A percentile compares a stretch with the other conserved stretches of the same genome.
phyloP scores from a whole-genome alignment of 2,113 vertebrate species.

The Oenanthe melanoleuca region DNA sequence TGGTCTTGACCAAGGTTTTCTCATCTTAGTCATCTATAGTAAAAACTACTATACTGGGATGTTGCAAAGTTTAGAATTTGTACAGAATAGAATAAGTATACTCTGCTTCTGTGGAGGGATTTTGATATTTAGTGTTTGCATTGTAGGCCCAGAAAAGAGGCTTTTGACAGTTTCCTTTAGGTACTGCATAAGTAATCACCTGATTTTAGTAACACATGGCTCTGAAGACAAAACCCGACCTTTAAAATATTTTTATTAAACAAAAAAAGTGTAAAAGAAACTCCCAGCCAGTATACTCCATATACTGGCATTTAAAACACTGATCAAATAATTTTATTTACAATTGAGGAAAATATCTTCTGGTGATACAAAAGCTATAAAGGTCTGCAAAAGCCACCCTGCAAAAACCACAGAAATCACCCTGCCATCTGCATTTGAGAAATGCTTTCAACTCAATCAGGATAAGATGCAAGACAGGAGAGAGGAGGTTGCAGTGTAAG shows the following conservation, averaged over 20 bases:
- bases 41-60: neutral
- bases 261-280: neutral
- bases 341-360: neutral
- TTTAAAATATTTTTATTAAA: constrained; percentile 24
- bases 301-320: neutral
- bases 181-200: neutral
- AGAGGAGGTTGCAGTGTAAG: neutral
- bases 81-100: neutral
- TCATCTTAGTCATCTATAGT: neutral
- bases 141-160: neutral
- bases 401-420: neutral
- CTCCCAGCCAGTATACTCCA: neutral
- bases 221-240: neutral
- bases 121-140: neutral
- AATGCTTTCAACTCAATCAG: neutral
- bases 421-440: neutral
- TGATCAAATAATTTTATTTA: neutral
- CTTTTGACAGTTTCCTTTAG: neutral
- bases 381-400: neutral
- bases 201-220: neutral
- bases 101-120: neutral
- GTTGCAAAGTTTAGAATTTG: neutral
- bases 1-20: neutral
- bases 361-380: neutral
- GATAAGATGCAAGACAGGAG: neutral